Evolutionary conservation across 2,113 vertebrate genomes (phyloP), one percentile per base, ranked within the genome.

Genomic region (Dermatemys mawii): DNA sequence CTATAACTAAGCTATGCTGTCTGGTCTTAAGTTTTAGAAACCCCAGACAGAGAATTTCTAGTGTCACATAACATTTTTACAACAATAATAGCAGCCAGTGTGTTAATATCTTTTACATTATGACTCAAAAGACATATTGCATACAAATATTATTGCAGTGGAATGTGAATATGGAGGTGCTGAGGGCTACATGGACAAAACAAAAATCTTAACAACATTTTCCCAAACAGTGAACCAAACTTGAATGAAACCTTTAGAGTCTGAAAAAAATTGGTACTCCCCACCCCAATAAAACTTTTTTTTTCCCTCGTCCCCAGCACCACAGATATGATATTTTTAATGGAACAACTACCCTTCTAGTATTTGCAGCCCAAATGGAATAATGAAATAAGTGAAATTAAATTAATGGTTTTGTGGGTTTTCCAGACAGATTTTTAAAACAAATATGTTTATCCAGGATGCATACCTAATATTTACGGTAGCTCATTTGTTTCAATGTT

Each of bases 141-240:
- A 9, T 53, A 55, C 26, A 55, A 55, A 55, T 63, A 63, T 63
- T 63, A 63, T 63, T 63, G 57, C 32, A 63, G 57, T 35, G 14
- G 57, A 5, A 13, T 63, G 14, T 35, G 29, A 35, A 63, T 63
- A 63, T 32, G 11, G 14, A 26, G 12, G 12, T 60, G 3, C 55
- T 4, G 2, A 60, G 29, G 12, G 57, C 35, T 14, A 60, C 13
- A 17, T 24, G 17, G n/a, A 70, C 84, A 54, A 83, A 60, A 55
- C 3, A 2, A 38, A 1, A 1, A 84, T 63, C 2, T 51, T 24
- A 76, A 26, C 11, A 78, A 82, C 0, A 87, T 2, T 8, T 73
- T 87, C 14, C 11, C 17, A 1, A 75, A 89, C 57, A 50, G 26
- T 38, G 55, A 5, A 41, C n/a, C 19, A 73, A n/a, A 48, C 80